phyloP scores from a whole-genome alignment of 2,888 invertebrate genomes.

The Perdita meconis region DNA sequence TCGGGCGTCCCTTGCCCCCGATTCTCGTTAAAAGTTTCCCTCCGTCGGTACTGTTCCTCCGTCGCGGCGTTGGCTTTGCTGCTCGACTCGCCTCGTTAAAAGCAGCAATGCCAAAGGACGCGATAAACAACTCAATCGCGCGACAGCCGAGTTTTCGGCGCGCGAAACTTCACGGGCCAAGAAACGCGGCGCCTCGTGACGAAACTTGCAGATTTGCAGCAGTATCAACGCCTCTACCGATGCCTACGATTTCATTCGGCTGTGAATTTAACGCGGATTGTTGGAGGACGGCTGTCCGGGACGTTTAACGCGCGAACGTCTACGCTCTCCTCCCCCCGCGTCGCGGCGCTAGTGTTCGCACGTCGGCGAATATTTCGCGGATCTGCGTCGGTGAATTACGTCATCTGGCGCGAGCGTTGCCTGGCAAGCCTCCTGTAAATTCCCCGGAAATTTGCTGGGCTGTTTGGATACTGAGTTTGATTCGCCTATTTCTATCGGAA shows the following conservation, averaged over 20 bases:
- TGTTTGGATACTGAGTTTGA: no score
- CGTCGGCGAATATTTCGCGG: constrained; percentile 17
- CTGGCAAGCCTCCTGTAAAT: neutral
- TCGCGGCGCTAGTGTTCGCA: no score
- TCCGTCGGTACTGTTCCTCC: constrained; percentile 13
- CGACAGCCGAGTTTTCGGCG: constrained; percentile 53
- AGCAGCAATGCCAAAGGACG: constrained; percentile 50
- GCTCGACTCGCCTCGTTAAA: constrained; percentile 61
- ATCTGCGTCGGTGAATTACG: constrained; percentile 1
- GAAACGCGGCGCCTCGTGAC: no score
- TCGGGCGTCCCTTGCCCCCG: neutral
- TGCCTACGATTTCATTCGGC: neutral
- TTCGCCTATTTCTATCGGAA: no score
- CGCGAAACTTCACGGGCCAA: constrained; percentile 46
- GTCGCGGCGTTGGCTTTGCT: constrained; percentile 41
- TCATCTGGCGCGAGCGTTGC: neutral
- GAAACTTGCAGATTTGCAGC: no score
- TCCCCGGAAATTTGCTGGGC: constrained; percentile 2
- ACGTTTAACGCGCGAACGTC: constrained; percentile 15
- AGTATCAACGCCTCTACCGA: no score
- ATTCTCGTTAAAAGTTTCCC: constrained; percentile 34
- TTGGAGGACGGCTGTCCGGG: constrained; percentile 4
- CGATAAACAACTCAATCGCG: constrained; percentile 68
- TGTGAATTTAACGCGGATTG: constrained; percentile 21
- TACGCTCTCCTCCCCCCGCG: neutral